Evolutionary conservation across 2,888 invertebrate genomes (phyloP), one percentile per base, ranked within the genome.

Genomic region (Coleophora deauratella): DNA sequence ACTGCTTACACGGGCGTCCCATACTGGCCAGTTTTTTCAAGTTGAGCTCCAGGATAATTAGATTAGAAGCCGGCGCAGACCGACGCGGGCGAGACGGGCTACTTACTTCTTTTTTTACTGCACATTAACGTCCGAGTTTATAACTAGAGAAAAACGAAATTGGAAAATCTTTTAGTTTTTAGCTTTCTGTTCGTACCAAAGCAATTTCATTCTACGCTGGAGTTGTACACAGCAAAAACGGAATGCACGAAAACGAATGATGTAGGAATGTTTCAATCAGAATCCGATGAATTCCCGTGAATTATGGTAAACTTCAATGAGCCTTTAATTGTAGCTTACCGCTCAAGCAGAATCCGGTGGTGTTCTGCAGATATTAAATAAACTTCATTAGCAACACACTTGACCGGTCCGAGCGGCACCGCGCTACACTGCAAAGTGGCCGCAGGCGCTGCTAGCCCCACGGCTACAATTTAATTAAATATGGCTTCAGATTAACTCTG

Each of bases 401-500:
- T 55, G 52, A 61, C 54, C 41, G 48, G 79, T 70, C 74, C 66
- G 61, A 55, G 54, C 72, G 40, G 58, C 52, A 59, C 52, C 66
- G 57, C 64, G 50, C 60, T 57, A 55, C 65, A 58, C 61, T 58
- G 63, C 63, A 51, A 72, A 82, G 75, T 84, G 78, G 61, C 61
- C 68, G 47, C 57, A 49, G 52, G 57, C 69, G 55, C 53, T 65
- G 62, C 60, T 64, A 67, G 71, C 70, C 67, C 67, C 64, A 66
- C 62, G 59, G 59, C 62, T 64, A 77, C 81, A 85, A 84, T 85
- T 80, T 80, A 85, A 85, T 85, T 85, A 85, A 80, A 77, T 79
- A 85, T 51, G 84, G 84, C 81, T 85, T 85, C 84, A 72, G 84
- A 85, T 85, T 85, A 85, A 70, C 75, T 66, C 57, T 42, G 54